Evolutionary conservation across 2,888 invertebrate genomes (phyloP).

Genomic region (Mythimna loreyi): DNA sequence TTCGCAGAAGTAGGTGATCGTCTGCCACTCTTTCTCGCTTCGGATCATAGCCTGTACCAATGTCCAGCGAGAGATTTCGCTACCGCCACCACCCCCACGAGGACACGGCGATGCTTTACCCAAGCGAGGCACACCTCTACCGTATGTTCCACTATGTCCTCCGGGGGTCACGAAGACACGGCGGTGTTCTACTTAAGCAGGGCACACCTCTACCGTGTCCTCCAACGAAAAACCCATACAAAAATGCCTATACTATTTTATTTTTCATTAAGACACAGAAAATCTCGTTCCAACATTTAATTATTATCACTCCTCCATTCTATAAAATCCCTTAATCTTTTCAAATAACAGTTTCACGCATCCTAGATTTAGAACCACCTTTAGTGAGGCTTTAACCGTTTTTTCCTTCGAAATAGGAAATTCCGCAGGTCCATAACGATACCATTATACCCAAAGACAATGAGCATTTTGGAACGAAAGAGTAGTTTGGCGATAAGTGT

Average conservation of each 20-base stretch:
- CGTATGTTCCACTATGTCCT: no score
- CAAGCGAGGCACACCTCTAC: no score
- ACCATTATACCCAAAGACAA: slow-evolving; percentile 58
- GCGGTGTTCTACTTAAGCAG: no score
- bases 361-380: slow-evolving; percentile 38
- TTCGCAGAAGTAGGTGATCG: no score
- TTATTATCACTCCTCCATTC: slow-evolving; percentile 13
- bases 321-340: not conserved
- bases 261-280: not conserved
- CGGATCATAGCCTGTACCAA: no score
- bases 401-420: slow-evolving; percentile 56
- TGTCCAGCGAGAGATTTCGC: no score
- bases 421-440: slow-evolving; percentile 55
- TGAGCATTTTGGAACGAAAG: slow-evolving; percentile 47
- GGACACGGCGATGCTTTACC: no score
- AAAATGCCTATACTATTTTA: not conserved
- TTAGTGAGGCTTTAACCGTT: slow-evolving; percentile 41
- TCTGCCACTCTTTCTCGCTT: no score
- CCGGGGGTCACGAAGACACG: no score
- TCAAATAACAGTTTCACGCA: slow-evolving; percentile 42
- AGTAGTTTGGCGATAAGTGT: slow-evolving; percentile 51
- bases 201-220: no score
- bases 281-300: slow-evolving; percentile 21
- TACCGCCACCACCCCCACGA: no score
- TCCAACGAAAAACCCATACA: no score